Evolutionary conservation across 2,113 vertebrate species (phyloP), one percentile per base, ranked within the genome.

Genomic region (Hoplias malabaricus): DNA sequence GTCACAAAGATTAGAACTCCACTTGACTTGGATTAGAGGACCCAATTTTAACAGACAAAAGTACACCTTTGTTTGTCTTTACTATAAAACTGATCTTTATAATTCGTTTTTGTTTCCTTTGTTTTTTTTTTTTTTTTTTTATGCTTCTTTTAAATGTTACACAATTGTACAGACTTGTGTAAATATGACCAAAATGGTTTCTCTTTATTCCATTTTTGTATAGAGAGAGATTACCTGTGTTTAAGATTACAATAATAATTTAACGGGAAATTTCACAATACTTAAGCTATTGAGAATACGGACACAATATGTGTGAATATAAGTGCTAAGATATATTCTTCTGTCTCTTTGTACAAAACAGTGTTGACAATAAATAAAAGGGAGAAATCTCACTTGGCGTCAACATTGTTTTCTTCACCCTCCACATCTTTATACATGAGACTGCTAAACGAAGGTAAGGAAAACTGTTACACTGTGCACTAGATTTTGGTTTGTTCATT

Each of bases 301-400:
- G 89, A 92, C 87, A 90, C 89, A 88, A 86, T 90, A 81, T 80
- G 87, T 90, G 92, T 92, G 89, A 89, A 91, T 86, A 91, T 90
- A 89, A 92, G 90, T 93, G 89, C 91, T 93, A 88, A 90, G 87
- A 91, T 91, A 91, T 90, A 93, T 92, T 92, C 87, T 91, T 92
- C 88, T 92, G 91, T 93, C 90, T 92, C 89, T 92, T 92, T 93
- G 91, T 91, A 92, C 89, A 91, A 93, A 91, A 85, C 84, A 81
- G 91, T 93, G 92, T 93, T 93, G 88, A 90, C 89, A 92, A 92
- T 92, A 91, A 91, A 93, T 91, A 91, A 92, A 92, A 90, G 91
- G 73, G 79, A 81, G 86, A 91, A 88, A 89, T 90, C 84, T 88
- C 81, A 88, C 23, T 40, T 56, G 54, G 57, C 33, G 40, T 43